phyloP scores from a whole-genome alignment of 2,113 vertebrate genomes.

The Hipposideros armiger region DNA sequence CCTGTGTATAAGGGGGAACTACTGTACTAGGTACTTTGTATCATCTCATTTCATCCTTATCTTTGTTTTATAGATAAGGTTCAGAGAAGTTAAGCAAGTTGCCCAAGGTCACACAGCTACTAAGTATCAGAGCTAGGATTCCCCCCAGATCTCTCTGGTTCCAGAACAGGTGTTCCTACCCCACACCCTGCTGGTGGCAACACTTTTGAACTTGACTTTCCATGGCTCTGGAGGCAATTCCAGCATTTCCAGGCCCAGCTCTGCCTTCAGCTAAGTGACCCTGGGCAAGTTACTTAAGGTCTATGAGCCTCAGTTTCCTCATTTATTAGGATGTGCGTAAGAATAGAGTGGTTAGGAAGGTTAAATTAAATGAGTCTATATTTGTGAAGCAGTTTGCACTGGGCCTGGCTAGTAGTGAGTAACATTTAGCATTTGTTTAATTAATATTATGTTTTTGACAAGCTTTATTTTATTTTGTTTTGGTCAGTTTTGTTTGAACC shows the following conservation, averaged over 20 bases:
- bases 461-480: background rate
- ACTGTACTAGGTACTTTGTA: background rate
- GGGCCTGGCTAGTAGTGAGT: too few species aligned
- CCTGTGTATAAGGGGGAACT: background rate
- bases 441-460: background rate
- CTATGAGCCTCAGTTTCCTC: background rate
- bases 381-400: background rate
- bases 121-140: background rate
- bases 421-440: background rate
- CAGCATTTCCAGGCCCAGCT: background rate
- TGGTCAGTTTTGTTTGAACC: slow-evolving; percentile 28
- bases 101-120: background rate
- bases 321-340: background rate
- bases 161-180: background rate
- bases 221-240: background rate
- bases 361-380: background rate
- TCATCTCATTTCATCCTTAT: background rate
- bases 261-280: background rate
- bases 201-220: background rate
- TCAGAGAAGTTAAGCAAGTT: slow-evolving; percentile 44
- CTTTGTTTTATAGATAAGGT: background rate
- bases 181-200: background rate
- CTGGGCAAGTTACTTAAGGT: background rate
- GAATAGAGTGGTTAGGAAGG: background rate
- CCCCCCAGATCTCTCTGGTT: background rate